Percentiles rank a stretch among this genome's conserved stretches.
These are phyloP conservation scores for Fundulus diaphanus DNA, from an alignment of 2,797 vertebrate species.

Conservation along the genomic window DNA sequence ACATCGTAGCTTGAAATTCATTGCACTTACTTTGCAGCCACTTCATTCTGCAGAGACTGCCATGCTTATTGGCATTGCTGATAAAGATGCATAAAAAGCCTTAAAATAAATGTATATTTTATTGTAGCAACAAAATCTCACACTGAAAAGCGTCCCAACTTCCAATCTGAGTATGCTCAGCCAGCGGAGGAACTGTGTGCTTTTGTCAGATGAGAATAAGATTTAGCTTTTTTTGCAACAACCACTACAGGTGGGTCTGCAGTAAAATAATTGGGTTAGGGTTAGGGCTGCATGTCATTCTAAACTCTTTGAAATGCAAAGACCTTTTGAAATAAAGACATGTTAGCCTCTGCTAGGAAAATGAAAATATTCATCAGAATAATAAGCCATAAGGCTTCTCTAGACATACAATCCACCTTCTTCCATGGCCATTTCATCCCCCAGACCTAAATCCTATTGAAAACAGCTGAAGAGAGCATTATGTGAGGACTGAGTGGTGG, in stretches of 20 bases:
- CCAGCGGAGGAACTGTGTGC: neutral
- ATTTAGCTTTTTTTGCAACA: neutral
- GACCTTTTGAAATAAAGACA: neutral
- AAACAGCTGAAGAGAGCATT: neutral
- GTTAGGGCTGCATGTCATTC: neutral
- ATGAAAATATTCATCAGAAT: no score
- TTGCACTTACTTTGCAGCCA: constrained; percentile 58
- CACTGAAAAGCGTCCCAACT: neutral
- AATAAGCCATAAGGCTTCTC: neutral
- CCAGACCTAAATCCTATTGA: neutral
- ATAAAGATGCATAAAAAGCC: neutral
- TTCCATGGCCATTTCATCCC: neutral
- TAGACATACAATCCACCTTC: neutral
- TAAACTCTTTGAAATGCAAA: neutral
- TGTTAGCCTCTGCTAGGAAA: no score
- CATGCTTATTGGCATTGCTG: neutral
- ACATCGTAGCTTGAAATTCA: constrained; percentile 44
- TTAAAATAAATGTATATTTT: neutral
- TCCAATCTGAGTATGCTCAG: neutral
- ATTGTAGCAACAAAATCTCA: neutral
- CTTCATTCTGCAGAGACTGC: constrained; percentile 63
- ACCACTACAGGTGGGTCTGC: neutral
- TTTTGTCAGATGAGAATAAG: neutral
- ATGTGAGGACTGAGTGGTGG: neutral
- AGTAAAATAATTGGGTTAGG: neutral